phyloP scores from a whole-genome alignment of 2,113 vertebrate genomes.

The Mastomys coucha region DNA sequence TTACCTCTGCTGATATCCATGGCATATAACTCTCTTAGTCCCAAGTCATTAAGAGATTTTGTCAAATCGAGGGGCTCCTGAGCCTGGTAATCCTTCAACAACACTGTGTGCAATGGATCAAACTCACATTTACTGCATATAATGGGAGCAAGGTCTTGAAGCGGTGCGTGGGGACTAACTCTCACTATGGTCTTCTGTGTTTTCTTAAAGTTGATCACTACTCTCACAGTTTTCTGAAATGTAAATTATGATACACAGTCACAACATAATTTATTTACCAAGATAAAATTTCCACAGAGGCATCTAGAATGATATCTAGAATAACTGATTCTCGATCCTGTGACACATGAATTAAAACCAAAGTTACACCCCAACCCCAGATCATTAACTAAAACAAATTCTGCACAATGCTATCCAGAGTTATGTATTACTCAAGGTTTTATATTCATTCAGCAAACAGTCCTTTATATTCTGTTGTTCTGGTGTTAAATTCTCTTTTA shows the following conservation, averaged over 20 bases:
- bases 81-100: constrained; percentile 93
- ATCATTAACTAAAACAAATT: not conserved
- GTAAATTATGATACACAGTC: constrained; percentile 44
- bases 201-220: constrained; percentile 97
- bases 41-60: constrained; percentile 94
- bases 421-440: not conserved
- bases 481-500: constrained; percentile 40
- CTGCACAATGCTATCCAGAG: not conserved
- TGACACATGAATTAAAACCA: constrained; percentile 80
- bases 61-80: constrained; percentile 92
- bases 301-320: not conserved
- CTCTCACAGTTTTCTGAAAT: constrained; percentile 95
- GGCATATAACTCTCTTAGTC: constrained; percentile 96
- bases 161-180: constrained; percentile 92
- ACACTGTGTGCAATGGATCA: constrained; percentile 89
- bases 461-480: not conserved
- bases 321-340: constrained; percentile 94
- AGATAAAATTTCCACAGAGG: constrained; percentile 15
- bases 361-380: not conserved
- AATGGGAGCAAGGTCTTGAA: constrained; percentile 90
- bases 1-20: constrained; percentile 93
- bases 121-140: constrained; percentile 98
- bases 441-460: not conserved
- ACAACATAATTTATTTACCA: not conserved
- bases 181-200: constrained; percentile 96